Percentiles rank a stretch among this genome's conserved stretches.
These are phyloP conservation scores for Leistus spinibarbis DNA, from an alignment of 2,888 invertebrate genomes.

Conservation along the genomic window DNA sequence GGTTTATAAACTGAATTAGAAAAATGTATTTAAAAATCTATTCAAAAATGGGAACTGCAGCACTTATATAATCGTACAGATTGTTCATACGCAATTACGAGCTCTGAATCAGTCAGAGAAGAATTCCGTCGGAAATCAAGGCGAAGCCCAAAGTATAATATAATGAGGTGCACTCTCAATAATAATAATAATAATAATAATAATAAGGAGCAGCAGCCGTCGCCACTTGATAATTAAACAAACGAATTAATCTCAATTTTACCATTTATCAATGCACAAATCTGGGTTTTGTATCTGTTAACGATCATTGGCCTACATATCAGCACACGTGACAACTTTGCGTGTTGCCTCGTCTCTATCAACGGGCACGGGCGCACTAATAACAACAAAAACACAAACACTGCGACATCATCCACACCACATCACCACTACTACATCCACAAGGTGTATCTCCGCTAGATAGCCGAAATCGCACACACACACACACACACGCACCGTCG, in stretches of 20 bases:
- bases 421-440: neutral
- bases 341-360: neutral
- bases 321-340: constrained; percentile 2
- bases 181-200: too few species aligned
- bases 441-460: too few species aligned
- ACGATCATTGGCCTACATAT: constrained; percentile 2
- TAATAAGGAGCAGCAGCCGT: too few species aligned
- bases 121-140: too few species aligned
- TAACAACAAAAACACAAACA: neutral
- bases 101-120: too few species aligned
- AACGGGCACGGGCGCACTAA: neutral
- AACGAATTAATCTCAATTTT: neutral
- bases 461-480: neutral
- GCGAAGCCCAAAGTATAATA: too few species aligned
- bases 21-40: too few species aligned
- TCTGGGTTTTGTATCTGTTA: neutral
- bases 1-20: too few species aligned
- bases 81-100: too few species aligned
- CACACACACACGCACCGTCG: neutral
- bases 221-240: neutral
- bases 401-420: neutral
- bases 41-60: too few species aligned
- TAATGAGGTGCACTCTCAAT: too few species aligned
- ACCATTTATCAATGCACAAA: neutral
- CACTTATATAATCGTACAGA: too few species aligned